Conservation (phyloP, 2,888 invertebrate species). For the Agonopterix subpropinquella region DNA sequence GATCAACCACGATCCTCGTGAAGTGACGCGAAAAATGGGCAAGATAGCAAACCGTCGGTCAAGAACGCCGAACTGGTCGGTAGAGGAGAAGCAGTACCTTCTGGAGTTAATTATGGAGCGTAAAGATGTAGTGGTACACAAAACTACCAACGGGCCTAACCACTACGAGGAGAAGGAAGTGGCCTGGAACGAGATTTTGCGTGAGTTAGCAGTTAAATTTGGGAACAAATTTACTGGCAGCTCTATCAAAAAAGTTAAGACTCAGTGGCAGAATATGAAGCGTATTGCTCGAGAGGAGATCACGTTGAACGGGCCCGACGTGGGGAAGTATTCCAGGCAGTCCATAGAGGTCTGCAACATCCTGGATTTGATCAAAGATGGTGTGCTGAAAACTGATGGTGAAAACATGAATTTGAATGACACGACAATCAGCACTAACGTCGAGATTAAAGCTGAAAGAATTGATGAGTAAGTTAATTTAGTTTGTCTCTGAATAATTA, state of each 20-base stretch:
- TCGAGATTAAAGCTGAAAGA: slow-evolving; percentile 62
- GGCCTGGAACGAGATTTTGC: slow-evolving; percentile 66
- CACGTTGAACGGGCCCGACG: slow-evolving; percentile 36
- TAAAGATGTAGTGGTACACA: slow-evolving; percentile 57
- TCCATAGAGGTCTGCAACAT: slow-evolving; percentile 59
- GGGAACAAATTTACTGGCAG: slow-evolving; percentile 57
- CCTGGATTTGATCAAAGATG: slow-evolving; percentile 52
- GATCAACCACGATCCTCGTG: slow-evolving; percentile 50
- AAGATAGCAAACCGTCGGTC: slow-evolving; percentile 53
- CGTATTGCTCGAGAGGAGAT: slow-evolving; percentile 65
- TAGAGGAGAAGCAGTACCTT: slow-evolving; percentile 61
- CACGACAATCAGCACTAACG: slow-evolving; percentile 39
- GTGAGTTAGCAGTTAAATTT: slow-evolving; percentile 44
- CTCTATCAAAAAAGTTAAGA: slow-evolving; percentile 65
- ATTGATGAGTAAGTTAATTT: slow-evolving; percentile 55
- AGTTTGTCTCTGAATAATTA: too few relatives aligned
- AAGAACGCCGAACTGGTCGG: slow-evolving; percentile 66
- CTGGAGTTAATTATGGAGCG: slow-evolving; percentile 63
- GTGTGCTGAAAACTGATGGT: slow-evolving; percentile 30
- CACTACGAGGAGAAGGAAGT: slow-evolving; percentile 61
- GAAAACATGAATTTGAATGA: slow-evolving; percentile 43
- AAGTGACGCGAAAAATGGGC: slow-evolving; percentile 47
- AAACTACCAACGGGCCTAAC: slow-evolving; percentile 59
- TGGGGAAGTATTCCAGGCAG: slow-evolving; percentile 46
- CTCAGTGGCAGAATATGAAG: slow-evolving; percentile 72